Evolutionary conservation across 2,113 vertebrate species (phyloP).

Genomic region (Chaetodon trifascialis): DNA sequence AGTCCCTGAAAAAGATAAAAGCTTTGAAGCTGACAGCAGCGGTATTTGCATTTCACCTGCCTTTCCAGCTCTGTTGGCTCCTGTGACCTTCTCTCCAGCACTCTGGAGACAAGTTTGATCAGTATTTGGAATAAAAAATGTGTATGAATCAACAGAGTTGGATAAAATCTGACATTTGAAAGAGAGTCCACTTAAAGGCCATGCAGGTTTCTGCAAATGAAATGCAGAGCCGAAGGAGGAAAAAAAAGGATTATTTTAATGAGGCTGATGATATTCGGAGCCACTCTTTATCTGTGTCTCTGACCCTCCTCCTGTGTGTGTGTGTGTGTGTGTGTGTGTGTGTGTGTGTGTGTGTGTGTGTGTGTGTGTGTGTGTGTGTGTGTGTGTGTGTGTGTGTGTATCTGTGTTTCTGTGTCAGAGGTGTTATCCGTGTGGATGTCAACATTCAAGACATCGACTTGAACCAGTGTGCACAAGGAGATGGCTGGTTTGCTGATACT

Average conservation of each 20-base stretch:
- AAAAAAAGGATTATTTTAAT: background rate
- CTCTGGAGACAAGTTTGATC: slow-evolving; percentile 9
- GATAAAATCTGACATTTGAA: slow-evolving; percentile 44
- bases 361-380: too few species aligned
- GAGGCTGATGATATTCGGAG: slow-evolving; percentile 1
- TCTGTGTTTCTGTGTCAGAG: slow-evolving; percentile 84
- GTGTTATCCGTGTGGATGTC: slow-evolving; percentile 92
- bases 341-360: too few species aligned
- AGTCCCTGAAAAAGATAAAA: background rate
- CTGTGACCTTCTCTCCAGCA: slow-evolving; percentile 8
- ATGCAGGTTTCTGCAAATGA: background rate
- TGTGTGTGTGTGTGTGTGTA: too few species aligned
- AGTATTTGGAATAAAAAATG: slow-evolving; percentile 3
- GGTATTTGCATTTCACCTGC: background rate
- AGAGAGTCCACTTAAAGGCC: slow-evolving; percentile 13
- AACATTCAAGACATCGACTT: slow-evolving; percentile 90
- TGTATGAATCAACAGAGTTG: slow-evolving; percentile 31
- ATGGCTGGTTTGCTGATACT: slow-evolving; percentile 91
- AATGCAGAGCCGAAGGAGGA: background rate
- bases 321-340: too few species aligned
- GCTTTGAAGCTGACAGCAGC: background rate
- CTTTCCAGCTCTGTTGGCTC: background rate
- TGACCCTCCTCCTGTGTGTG: background rate
- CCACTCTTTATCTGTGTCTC: slow-evolving; percentile 21
- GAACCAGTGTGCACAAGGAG: slow-evolving; percentile 89